phyloP scores from a whole-genome alignment of 2,888 invertebrate species.

The Amphipoea oculea region DNA sequence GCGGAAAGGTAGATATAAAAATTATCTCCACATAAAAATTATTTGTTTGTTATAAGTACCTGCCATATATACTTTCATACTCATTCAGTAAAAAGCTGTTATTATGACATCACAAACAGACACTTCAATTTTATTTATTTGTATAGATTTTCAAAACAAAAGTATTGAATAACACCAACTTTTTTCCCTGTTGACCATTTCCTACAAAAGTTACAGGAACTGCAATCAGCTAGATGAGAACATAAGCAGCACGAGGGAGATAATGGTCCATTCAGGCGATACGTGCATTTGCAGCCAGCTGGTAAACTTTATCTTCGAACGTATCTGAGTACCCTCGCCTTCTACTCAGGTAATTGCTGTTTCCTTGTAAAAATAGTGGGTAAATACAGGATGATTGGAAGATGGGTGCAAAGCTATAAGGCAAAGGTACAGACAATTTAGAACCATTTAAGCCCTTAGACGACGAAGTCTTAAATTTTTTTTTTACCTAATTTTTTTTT shows the following conservation, averaged over 20 bases:
- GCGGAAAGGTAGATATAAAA: too few relatives aligned
- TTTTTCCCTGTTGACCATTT: background rate
- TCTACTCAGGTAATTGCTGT: background rate
- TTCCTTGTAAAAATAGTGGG: background rate
- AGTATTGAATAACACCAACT: background rate
- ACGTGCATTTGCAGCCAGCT: background rate
- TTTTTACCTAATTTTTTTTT: too few relatives aligned
- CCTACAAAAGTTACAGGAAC: background rate
- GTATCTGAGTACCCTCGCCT: background rate
- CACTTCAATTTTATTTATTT: background rate
- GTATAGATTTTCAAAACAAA: background rate
- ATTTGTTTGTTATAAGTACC: too few relatives aligned
- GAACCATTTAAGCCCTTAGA: too few relatives aligned
- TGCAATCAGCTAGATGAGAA: conserved; percentile 1
- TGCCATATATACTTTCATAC: too few relatives aligned
- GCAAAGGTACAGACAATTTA: too few relatives aligned
- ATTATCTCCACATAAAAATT: too few relatives aligned
- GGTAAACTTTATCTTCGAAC: conserved; percentile 17
- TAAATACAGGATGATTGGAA: too few relatives aligned
- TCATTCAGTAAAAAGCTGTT: too few relatives aligned
- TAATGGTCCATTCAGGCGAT: background rate
- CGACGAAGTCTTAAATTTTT: too few relatives aligned
- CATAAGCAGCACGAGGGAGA: background rate
- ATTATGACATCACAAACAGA: too few relatives aligned
- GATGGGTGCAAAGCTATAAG: too few relatives aligned